Evolutionary conservation across 2,113 vertebrate genomes (phyloP), one percentile per base, ranked within the genome.

Genomic region (Taurulus bubalis): DNA sequence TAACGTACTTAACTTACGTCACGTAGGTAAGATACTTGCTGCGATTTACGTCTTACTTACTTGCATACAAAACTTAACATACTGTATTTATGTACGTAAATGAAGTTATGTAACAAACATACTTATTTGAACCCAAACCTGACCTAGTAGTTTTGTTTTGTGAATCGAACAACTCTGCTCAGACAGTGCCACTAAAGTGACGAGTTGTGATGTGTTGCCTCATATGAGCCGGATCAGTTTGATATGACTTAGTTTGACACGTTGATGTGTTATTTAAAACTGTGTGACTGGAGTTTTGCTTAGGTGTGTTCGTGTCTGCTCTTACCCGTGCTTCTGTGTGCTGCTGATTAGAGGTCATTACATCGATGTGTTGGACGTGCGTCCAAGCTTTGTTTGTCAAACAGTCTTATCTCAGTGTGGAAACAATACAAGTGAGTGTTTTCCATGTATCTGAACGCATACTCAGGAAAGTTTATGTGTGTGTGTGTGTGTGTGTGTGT

Each of bases 371-470:
- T 71, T 80, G 1, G 59, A 20, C n/a, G 1, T 64, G 6, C 8
- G 2, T 55, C 49, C 3, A 12, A 8, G 0, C 18, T 75, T n/a
- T 69, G 20, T 63, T 60, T 49, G 47, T 69, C 38, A 67, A 77
- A 84, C 30, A 75, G 34, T 42, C 38, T 87, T 63, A 78, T 75
- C 75, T 82, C 38, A 11, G 3, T 22, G 8, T 58, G 28, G 18
- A 71, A 62, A 60, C 45, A 66, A 1, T 8, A 10, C 10, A 28
- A 70, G 53, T 24, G n/a, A 51, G 15, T 30, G 36, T 53, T 71
- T 49, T 11, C 42, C 7, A 4, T 62, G 49, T 65, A 32, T 68
- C 30, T 69, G 7, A 71, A 24, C 36, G 64, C 38, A n/a, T 20
- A 60, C 38, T 28, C 49, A 32, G 16, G 56, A 30, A 68, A 22